Percentiles rank a stretch among this genome's conserved stretches.
Evolutionary conservation across 2,888 invertebrate genomes (phyloP).

Genomic region (Phyllotreta cruciferae): DNA sequence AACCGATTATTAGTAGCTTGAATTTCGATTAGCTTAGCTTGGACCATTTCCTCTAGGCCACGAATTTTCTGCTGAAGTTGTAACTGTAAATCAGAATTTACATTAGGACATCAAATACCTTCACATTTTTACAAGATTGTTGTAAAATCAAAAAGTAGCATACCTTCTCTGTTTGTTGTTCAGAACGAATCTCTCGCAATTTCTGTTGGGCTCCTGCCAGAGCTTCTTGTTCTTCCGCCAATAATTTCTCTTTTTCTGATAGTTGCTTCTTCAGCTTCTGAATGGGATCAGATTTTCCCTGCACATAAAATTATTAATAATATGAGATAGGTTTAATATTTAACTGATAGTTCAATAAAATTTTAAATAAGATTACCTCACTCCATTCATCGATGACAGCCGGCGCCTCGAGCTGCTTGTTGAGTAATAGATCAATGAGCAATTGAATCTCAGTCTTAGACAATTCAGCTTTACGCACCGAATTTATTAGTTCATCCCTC

Average conservation of each 20-base stretch:
- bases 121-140: slow-evolving; percentile 36
- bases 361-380: slow-evolving; percentile 64
- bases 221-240: slow-evolving; percentile 78
- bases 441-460: slow-evolving; percentile 88
- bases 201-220: slow-evolving; percentile 78
- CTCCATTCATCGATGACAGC: slow-evolving; percentile 82
- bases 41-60: slow-evolving; percentile 64
- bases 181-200: slow-evolving; percentile 77
- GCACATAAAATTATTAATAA: slow-evolving; percentile 31
- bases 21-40: slow-evolving; percentile 65
- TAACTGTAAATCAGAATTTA: slow-evolving; percentile 39
- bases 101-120: no score
- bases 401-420: slow-evolving; percentile 84
- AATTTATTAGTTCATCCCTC: slow-evolving; percentile 70
- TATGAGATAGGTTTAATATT: background rate
- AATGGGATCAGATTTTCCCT: slow-evolving; percentile 84
- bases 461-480: slow-evolving; percentile 79
- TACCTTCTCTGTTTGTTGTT: slow-evolving; percentile 70
- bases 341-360: background rate
- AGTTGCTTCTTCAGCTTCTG: slow-evolving; percentile 87
- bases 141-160: slow-evolving; percentile 61
- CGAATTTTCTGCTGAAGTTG: slow-evolving; percentile 65
- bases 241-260: slow-evolving; percentile 82
- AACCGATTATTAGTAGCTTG: slow-evolving; percentile 69
- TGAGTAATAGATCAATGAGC: slow-evolving; percentile 86